These are phyloP conservation scores for Procavia capensis DNA, from an alignment of 2,113 vertebrate species.

Conservation along the genomic window DNA sequence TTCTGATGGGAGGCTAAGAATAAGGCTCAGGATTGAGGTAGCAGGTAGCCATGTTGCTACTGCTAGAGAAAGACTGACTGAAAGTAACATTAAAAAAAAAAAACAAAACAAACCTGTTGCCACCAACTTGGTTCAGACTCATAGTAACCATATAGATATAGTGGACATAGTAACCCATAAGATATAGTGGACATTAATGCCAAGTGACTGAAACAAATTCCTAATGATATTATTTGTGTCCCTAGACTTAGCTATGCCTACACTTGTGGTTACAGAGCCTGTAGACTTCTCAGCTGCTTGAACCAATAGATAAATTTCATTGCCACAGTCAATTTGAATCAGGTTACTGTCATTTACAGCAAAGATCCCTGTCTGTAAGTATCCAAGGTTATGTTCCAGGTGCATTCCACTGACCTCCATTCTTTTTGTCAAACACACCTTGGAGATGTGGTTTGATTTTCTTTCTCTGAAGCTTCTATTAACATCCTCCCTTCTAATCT, in stretches of 20 bases:
- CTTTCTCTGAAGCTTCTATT: background rate
- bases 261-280: background rate
- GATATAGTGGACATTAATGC: too few relatives aligned
- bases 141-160: too few relatives aligned
- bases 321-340: constrained; percentile 12
- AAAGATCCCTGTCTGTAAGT: background rate
- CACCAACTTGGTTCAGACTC: too few relatives aligned
- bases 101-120: too few relatives aligned
- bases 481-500: background rate
- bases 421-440: background rate
- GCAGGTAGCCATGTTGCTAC: background rate
- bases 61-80: background rate
- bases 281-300: background rate
- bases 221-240: background rate
- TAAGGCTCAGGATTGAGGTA: background rate
- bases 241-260: background rate
- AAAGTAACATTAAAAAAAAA: background rate
- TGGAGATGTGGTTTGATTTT: background rate
- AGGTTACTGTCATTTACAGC: background rate
- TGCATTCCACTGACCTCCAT: background rate
- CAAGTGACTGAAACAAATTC: background rate
- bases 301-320: background rate
- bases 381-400: background rate
- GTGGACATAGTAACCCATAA: too few relatives aligned
- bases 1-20: background rate